phyloP scores from a whole-genome alignment of 2,113 vertebrate species.

The Burhinus bistriatus region DNA sequence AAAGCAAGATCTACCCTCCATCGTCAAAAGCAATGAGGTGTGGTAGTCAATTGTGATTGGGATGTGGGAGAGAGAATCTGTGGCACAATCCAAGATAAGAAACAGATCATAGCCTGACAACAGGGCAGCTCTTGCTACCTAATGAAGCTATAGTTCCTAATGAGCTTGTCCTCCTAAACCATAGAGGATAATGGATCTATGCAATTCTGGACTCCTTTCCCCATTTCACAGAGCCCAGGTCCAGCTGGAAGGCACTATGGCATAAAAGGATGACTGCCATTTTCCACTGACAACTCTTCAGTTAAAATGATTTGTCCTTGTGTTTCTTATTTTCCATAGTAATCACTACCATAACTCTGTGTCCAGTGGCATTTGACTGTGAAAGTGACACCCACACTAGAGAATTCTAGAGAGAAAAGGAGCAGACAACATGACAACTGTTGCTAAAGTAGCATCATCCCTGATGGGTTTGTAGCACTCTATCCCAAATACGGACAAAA shows the following conservation, averaged over 20 bases:
- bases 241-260: background rate
- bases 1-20: background rate
- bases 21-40: background rate
- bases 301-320: constrained; percentile 10
- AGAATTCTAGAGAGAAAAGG: background rate
- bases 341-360: background rate
- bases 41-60: background rate
- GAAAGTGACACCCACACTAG: background rate
- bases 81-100: background rate
- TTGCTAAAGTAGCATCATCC: background rate
- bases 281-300: background rate
- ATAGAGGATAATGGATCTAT: background rate
- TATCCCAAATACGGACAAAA: background rate
- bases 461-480: background rate
- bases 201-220: background rate
- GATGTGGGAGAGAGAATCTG: background rate
- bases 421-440: background rate
- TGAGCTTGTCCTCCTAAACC: constrained; percentile 20
- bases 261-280: background rate
- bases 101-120: background rate
- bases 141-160: background rate
- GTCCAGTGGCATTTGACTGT: background rate
- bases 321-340: background rate
- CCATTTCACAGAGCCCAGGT: background rate
- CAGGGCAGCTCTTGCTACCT: background rate